A percentile compares a stretch with the other conserved stretches of the same genome.
Conservation (phyloP, 2,888 invertebrate species). For the Buathra laborator region DNA sequence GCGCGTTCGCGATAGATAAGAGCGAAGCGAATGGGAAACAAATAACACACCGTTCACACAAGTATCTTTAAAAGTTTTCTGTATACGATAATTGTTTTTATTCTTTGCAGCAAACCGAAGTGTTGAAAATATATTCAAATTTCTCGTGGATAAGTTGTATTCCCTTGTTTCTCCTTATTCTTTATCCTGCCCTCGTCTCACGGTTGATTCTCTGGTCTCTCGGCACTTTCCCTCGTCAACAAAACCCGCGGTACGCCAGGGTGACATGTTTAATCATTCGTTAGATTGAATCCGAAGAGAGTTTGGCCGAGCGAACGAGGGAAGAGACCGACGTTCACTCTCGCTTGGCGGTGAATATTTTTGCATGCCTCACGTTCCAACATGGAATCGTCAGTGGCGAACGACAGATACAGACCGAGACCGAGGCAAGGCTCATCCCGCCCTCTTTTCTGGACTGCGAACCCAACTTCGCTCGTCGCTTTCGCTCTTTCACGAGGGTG, state of each 20-base stretch:
- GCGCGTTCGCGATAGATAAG: constrained; percentile 14
- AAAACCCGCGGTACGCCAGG: constrained; percentile 61
- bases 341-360: constrained; percentile 78
- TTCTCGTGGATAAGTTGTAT: constrained; percentile 18
- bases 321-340: constrained; percentile 33
- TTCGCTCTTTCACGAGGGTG: constrained; percentile 6
- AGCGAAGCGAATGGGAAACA: constrained; percentile 32
- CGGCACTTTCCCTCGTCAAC: constrained; percentile 45
- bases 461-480: neutral
- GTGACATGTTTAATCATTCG: constrained; percentile 81
- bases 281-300: constrained; percentile 78
- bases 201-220: constrained; percentile 3
- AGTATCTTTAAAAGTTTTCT: neutral
- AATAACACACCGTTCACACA: constrained; percentile 38
- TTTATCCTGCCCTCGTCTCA: neutral
- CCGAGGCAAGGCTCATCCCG: constrained; percentile 56
- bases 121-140: neutral
- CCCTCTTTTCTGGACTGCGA: constrained; percentile 10
- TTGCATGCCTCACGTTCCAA: constrained; percentile 73
- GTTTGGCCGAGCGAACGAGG: constrained; percentile 22
- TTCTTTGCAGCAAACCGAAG: no score
- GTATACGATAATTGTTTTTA: neutral
- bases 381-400: constrained; percentile 53
- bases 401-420: constrained; percentile 65
- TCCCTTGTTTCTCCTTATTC: constrained; percentile 23